Evolutionary conservation across 35 echinoderm and acorn worm species (phyloP).

Genomic region (Amphiura filiformis): DNA sequence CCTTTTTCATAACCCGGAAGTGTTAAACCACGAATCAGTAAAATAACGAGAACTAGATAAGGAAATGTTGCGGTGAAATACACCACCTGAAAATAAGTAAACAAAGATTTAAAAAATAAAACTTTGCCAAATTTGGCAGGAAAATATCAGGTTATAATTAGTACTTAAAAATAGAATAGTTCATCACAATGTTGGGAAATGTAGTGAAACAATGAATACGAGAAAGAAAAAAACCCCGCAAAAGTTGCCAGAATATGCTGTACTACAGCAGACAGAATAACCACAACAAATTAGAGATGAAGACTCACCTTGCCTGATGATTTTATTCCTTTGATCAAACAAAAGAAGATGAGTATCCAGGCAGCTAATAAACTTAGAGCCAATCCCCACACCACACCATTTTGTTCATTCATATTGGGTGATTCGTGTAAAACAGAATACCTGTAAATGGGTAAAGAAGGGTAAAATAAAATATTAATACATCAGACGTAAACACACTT

Average conservation of each 20-base stretch:
- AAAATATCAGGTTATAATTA: too few relatives aligned
- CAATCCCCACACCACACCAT: slow-evolving; percentile 74
- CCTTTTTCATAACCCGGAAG: slow-evolving; percentile 57
- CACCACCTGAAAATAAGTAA: slow-evolving; percentile 63
- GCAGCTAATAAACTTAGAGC: slow-evolving; percentile 91
- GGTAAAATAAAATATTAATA: neutral
- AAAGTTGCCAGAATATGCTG: too few relatives aligned
- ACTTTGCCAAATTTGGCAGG: too few relatives aligned
- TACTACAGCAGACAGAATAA: too few relatives aligned
- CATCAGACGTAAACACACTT: neutral
- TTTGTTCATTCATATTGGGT: slow-evolving; percentile 29
- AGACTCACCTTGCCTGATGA: slow-evolving; percentile 78
- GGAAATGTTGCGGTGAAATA: slow-evolving; percentile 95
- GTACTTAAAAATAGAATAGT: too few relatives aligned
- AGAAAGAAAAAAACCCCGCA: too few relatives aligned
- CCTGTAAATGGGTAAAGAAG: slow-evolving; percentile 24
- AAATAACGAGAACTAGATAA: slow-evolving; percentile 78
- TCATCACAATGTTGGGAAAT: too few relatives aligned
- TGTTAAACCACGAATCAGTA: slow-evolving; percentile 83
- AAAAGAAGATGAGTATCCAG: slow-evolving; percentile 85
- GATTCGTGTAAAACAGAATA: slow-evolving; percentile 62
- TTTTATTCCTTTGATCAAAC: slow-evolving; percentile 86
- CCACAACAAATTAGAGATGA: too few relatives aligned
- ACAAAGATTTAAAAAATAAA: too few relatives aligned
- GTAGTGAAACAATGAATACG: too few relatives aligned